Base-by-base conservation (phyloP, 2,113 vertebrate genomes). In the Sardina pilchardus region DNA sequence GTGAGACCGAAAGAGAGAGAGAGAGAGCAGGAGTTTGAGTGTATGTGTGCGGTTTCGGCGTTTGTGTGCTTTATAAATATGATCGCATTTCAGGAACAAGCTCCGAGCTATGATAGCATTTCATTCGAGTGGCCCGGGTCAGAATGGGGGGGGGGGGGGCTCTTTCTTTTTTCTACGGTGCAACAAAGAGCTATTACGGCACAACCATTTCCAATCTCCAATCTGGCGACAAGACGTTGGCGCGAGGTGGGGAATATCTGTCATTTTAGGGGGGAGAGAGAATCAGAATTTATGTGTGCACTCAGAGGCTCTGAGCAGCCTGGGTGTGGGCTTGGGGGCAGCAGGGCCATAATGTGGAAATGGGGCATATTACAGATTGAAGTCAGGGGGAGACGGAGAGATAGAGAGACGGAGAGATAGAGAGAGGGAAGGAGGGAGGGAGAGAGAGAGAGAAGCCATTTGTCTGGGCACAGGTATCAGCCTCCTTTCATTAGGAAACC, bases 21-120 rank as follows among this genome's bases (percentile, higher is more conserved):
- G 6, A 21, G 53, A 21, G 53, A 5, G 53, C 10, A 50, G 5
- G 24, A 3, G 63, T 26, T 9, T 71, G 26, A 34, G 63, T 78
- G 30, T 17, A 16, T 78, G 30, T 39, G 34, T 78, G 14, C 39
- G 67, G 63, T 36, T 12, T 36, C 30, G 19, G 4, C 16, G 71
- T 34, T 12, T 78, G 26, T 78, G 71, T 36, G 30, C 4, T 17
- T 36, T 16, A 78, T 36, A 78, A 36, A 30, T 78, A 36, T 36
- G 26, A 78, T 78, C 36, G 34, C 71, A 56, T 85, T 85, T 56
- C n/a, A 59, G 92, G 87, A 89, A 86, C 89, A 92, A 90, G 92
- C 93, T 94, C 86, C 85, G 30, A 93, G 93, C 93, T 88, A 94
- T 90, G 90, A 93, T 91, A 92, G 92, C 81, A 92, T 93, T 94